Evolutionary conservation across 2,797 vertebrate species (phyloP).

Genomic region (Ispidina lecontei): DNA sequence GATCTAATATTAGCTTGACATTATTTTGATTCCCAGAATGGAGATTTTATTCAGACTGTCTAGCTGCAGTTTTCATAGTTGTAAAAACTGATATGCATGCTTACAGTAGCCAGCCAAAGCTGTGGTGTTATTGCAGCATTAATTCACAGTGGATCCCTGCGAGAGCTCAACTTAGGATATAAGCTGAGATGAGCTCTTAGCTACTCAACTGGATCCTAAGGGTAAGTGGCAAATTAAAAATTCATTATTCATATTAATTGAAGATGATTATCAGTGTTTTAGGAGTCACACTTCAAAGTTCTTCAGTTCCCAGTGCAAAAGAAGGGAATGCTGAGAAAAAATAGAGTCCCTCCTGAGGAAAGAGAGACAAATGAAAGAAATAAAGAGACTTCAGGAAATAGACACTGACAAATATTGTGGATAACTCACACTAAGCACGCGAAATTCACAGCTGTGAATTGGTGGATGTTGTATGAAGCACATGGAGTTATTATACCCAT

Average conservation of each 20-base stretch:
- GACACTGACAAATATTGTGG: not conserved
- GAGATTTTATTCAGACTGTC: not conserved
- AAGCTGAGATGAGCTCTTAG: conserved; percentile 72
- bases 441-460: not conserved
- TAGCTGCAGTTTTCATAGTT: not conserved
- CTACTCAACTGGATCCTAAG: conserved; percentile 70
- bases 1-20: not conserved
- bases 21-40: not conserved
- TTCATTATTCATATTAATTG: conserved; percentile 79
- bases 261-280: conserved; percentile 71
- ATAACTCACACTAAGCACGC: conserved; percentile 31
- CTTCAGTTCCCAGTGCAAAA: conserved; percentile 62
- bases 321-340: conserved; percentile 36
- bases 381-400: conserved; percentile 27
- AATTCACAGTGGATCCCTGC: conserved; percentile 71
- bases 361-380: conserved; percentile 30
- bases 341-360: conserved; percentile 30
- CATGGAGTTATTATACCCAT: not conserved
- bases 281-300: conserved; percentile 68
- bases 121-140: conserved; percentile 40
- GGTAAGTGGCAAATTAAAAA: conserved; percentile 79
- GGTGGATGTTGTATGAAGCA: not conserved
- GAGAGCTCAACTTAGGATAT: conserved; percentile 67
- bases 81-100: not conserved
- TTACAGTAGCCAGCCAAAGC: conserved; percentile 59